phyloP scores from a whole-genome alignment of 2,888 invertebrate genomes.

The Malthinus flaveolus region DNA sequence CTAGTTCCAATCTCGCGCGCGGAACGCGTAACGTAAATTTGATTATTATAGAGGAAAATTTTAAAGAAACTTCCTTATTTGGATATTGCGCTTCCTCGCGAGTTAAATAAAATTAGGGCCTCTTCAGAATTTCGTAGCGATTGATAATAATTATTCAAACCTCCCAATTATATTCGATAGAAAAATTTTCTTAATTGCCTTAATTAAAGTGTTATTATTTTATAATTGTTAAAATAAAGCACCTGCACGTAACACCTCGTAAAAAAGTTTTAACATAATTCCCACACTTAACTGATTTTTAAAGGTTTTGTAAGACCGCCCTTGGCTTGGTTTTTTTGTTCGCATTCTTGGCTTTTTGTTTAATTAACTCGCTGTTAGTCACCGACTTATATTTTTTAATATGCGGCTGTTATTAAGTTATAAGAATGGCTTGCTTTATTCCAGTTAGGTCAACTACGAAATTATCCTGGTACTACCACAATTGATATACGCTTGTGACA shows the following conservation, averaged over 20 bases:
- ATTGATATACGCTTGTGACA: slow-evolving; percentile 11
- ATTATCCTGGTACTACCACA: slow-evolving; percentile 10
- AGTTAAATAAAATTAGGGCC: not conserved
- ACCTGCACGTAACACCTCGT: not conserved
- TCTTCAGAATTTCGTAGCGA: not conserved
- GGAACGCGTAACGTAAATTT: too few relatives aligned
- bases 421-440: not conserved
- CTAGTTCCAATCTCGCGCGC: too few relatives aligned
- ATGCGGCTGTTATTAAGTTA: not conserved
- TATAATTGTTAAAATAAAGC: not conserved
- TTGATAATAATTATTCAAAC: not conserved
- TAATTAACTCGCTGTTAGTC: slow-evolving; percentile 14
- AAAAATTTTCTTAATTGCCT: not conserved
- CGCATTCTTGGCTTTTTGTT: slow-evolving; percentile 13
- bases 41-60: too few relatives aligned
- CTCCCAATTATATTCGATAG: not conserved
- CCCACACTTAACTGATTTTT: slow-evolving; percentile 3
- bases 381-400: not conserved
- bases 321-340: slow-evolving; percentile 14
- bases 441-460: slow-evolving; percentile 7
- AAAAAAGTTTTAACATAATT: slow-evolving; percentile 1
- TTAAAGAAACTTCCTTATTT: too few relatives aligned
- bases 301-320: slow-evolving; percentile 4
- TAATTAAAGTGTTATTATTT: not conserved
- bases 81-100: not conserved